These are phyloP conservation scores for Gorsachius goisagi DNA, from an alignment of 2,113 vertebrate genomes.

Conservation along the genomic window DNA sequence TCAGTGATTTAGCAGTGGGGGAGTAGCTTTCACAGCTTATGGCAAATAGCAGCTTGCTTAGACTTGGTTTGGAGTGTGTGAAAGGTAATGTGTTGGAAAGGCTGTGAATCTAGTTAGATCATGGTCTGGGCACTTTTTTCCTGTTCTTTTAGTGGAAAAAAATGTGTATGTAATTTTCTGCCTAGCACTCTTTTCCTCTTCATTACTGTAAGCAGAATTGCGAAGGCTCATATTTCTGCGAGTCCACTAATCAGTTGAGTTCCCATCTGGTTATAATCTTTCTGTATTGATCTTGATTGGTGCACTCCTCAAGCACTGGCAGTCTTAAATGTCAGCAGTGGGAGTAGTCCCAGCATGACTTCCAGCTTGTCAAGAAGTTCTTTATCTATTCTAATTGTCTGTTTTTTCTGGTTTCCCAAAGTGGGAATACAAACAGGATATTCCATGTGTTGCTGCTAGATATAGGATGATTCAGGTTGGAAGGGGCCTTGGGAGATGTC, in stretches of 20 bases:
- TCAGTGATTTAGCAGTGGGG: not conserved
- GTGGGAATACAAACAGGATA: not conserved
- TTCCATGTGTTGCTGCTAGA: not conserved
- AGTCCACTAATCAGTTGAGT: not conserved
- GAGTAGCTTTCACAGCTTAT: not conserved
- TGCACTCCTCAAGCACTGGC: conserved; percentile 28
- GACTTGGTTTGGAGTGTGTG: not conserved
- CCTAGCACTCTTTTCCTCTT: not conserved
- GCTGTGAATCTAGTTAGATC: not conserved
- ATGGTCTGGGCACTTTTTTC: not conserved
- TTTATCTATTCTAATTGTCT: not conserved
- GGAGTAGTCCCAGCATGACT: conserved; percentile 31
- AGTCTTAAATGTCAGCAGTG: conserved; percentile 59
- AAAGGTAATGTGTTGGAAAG: not conserved
- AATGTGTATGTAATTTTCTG: not conserved
- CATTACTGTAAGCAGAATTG: not conserved
- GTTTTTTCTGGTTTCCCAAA: not conserved
- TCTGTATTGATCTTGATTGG: conserved; percentile 16
- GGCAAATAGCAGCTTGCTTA: not conserved
- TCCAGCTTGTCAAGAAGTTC: conserved; percentile 2
- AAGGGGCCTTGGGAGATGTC: not conserved
- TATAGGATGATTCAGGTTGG: not conserved
- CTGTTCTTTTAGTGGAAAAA: not conserved
- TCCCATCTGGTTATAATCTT: conserved; percentile 27
- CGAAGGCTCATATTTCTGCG: not conserved